These are phyloP conservation scores for Apamea crenata DNA, from an alignment of 2,888 invertebrate species.

Conservation along the genomic window DNA sequence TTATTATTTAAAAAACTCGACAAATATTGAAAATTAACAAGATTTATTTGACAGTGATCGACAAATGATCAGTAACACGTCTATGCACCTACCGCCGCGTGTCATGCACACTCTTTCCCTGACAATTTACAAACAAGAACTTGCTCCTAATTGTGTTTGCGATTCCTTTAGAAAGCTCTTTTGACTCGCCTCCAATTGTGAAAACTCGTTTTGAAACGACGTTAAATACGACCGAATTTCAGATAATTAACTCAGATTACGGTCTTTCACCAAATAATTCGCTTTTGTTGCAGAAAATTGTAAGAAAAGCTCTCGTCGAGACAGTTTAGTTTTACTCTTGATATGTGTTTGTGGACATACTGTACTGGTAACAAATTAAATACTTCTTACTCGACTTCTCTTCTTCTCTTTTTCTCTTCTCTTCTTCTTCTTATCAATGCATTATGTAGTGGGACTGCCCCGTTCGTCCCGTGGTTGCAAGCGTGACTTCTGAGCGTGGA, in stretches of 20 bases:
- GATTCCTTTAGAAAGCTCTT: conserved; percentile 87
- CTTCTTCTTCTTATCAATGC: not conserved
- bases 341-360: not conserved
- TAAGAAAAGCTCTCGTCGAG: conserved; percentile 43
- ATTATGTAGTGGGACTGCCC: not conserved
- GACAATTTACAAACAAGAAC: conserved; percentile 86
- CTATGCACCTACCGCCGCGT: conserved; percentile 59
- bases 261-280: conserved; percentile 82
- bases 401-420: not conserved
- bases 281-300: conserved; percentile 81
- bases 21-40: not conserved
- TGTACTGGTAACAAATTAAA: not conserved
- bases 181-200: conserved; percentile 86
- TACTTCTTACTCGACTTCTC: not conserved
- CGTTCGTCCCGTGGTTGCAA: too few species aligned
- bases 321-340: conserved; percentile 25
- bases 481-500: too few species aligned
- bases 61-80: conserved; percentile 57
- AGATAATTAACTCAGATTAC: conserved; percentile 89
- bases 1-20: too few species aligned
- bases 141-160: conserved; percentile 88
- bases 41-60: not conserved
- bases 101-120: conserved; percentile 83
- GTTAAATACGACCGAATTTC: conserved; percentile 87
- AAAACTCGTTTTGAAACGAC: conserved; percentile 86